These are phyloP conservation scores for Stegastes partitus DNA, from an alignment of 2,113 vertebrate species.

Conservation along the genomic window DNA sequence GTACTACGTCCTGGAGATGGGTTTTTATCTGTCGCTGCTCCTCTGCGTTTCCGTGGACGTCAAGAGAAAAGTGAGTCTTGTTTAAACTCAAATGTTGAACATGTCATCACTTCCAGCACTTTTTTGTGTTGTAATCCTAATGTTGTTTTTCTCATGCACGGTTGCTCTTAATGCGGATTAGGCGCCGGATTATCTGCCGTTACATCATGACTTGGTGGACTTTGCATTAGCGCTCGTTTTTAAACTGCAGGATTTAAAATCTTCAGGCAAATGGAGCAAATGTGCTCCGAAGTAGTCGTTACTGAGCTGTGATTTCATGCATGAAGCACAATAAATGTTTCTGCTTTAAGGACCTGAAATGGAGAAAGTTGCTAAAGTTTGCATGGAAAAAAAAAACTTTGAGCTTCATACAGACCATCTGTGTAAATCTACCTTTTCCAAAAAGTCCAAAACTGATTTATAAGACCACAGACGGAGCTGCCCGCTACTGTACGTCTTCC, in stretches of 20 bases:
- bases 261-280: too few relatives aligned
- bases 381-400: background rate
- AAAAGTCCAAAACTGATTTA: background rate
- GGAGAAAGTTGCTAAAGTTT: background rate
- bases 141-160: slow-evolving; percentile 27
- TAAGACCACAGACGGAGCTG: slow-evolving; percentile 18
- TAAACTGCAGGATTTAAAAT: slow-evolving; percentile 1
- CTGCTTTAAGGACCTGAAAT: background rate
- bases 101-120: background rate
- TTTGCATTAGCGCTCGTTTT: slow-evolving; percentile 8
- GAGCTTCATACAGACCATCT: background rate
- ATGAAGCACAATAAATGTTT: background rate
- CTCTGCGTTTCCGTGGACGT: slow-evolving; percentile 91
- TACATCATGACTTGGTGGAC: slow-evolving; percentile 32
- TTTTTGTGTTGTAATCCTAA: slow-evolving; percentile 18
- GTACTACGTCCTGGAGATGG: slow-evolving; percentile 93
- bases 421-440: slow-evolving; percentile 11
- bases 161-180: slow-evolving; percentile 31
- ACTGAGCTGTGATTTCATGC: background rate
- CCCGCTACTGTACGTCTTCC: background rate
- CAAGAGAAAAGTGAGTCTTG: slow-evolving; percentile 95
- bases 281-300: background rate
- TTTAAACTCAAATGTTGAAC: too few relatives aligned
- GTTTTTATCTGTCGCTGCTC: slow-evolving; percentile 92
- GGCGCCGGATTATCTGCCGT: slow-evolving; percentile 37